A percentile compares a stretch with the other conserved stretches of the same genome.
These are phyloP conservation scores for Neopipo cinnamomea DNA, from an alignment of 2,113 vertebrate species.

Conservation along the genomic window DNA sequence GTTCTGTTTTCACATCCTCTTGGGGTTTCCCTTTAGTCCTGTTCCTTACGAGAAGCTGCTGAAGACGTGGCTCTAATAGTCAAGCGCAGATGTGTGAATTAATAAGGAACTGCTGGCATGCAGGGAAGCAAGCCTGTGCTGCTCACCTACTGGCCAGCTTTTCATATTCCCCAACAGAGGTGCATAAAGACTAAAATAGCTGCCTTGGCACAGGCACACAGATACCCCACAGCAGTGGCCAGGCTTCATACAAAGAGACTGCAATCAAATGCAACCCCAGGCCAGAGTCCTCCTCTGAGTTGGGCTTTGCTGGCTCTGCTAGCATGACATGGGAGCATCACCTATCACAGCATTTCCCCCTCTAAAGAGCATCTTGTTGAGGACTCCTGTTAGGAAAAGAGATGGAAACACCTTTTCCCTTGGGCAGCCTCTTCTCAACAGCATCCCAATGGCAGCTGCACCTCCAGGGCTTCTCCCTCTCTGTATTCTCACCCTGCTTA, in stretches of 20 bases:
- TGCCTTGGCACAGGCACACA: background rate
- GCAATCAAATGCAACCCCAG: background rate
- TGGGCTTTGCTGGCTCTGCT: background rate
- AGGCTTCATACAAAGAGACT: background rate
- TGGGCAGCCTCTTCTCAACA: background rate
- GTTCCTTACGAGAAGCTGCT: background rate
- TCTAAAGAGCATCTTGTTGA: background rate
- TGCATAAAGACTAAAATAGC: background rate
- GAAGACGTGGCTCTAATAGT: background rate
- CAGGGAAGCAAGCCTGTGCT: background rate
- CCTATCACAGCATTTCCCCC: background rate
- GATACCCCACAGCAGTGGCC: background rate
- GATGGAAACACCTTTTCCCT: background rate
- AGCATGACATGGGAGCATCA: background rate
- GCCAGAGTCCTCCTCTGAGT: background rate
- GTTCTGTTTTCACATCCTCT: constrained; percentile 29
- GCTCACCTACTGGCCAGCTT: background rate
- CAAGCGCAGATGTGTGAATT: background rate
- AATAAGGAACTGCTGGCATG: background rate
- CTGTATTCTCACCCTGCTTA: background rate
- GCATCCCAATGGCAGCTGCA: background rate
- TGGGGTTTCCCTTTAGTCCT: background rate
- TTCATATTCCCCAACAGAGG: background rate
- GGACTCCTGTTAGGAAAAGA: background rate
- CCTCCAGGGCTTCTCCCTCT: background rate